Base-by-base conservation (phyloP, 2,797 vertebrate species). In the Dendrocincla tyrannina region DNA sequence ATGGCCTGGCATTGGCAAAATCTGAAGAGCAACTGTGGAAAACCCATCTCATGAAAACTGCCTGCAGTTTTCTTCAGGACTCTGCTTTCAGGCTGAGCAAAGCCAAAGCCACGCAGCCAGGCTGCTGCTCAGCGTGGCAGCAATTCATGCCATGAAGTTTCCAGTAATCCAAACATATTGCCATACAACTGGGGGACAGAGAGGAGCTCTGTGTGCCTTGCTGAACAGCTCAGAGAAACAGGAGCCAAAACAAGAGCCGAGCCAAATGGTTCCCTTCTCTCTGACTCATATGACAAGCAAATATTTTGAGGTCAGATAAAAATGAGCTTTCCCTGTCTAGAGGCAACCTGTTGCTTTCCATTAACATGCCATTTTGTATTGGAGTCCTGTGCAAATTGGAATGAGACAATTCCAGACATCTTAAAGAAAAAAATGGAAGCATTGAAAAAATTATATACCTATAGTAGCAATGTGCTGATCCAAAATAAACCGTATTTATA, bases 191-290 rank as follows among this genome's bases (percentile, higher is more conserved):
- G 9, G 4, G 58, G 39, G 15, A n/a, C 16, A 8, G 68, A 50
- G 72, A 55, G 39, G 33, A 69, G 2, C 58, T 56, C 52, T 3
- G 13, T 4, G 46, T 60, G 37, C 72, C 73, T 42, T 0, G 0
- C 49, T 32, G 33, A 50, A 15, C 69, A 47, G 49, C 77, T 63
- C 5, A 0, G 73, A n/a, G 68, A 41, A 72, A 78, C 0, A 0
- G 27, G 33, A 88, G 50, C 60, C 7, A 6, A 46, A 83, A 41
- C 17, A 68, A 76, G 39, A 69, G 25, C 42, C 1, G 1, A 91
- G 80, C 32, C 81, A 91, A 85, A 66, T 1, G 20, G 18, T 24
- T 85, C 22, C 32, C 33, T 52, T 47, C 63, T 32, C 86, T 52
- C 30, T 2, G 0, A 33, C 70, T 76, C 28, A 5, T 5, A 23